Conservation (phyloP, 2,888 invertebrate species). For the Sphecodes monilicornis region DNA sequence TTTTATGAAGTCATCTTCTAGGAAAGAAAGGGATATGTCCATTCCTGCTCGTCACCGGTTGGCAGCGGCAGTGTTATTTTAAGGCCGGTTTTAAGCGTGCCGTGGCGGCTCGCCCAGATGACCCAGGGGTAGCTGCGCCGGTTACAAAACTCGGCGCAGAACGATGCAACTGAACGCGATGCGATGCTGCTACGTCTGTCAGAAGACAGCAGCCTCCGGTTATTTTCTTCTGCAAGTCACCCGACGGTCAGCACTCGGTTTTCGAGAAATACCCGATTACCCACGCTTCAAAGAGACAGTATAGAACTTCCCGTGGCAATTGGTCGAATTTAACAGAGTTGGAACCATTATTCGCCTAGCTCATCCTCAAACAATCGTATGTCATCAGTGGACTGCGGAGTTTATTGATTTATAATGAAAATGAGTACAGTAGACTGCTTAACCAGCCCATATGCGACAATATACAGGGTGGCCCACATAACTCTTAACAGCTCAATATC, state of each 20-base stretch:
- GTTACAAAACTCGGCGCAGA: conserved; percentile 71
- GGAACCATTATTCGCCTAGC: no score
- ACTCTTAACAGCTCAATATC: no score
- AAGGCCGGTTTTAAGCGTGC: conserved; percentile 73
- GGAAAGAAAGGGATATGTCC: conserved; percentile 80
- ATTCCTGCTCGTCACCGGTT: conserved; percentile 70
- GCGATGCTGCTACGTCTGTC: conserved; percentile 27
- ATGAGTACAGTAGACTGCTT: no score
- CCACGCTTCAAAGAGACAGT: background rate
- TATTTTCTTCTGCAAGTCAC: conserved; percentile 76
- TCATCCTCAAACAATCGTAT: no score
- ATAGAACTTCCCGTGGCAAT: background rate
- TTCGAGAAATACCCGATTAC: conserved; percentile 31
- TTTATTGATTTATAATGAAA: no score
- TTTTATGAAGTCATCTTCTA: conserved; percentile 82
- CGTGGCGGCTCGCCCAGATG: conserved; percentile 51
- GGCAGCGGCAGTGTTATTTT: conserved; percentile 79
- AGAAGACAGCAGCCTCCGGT: conserved; percentile 43
- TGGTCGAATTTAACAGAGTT: no score
- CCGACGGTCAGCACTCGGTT: conserved; percentile 32
- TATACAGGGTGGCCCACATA: no score
- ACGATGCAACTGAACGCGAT: conserved; percentile 48
- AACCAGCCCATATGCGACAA: no score
- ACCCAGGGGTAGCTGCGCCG: conserved; percentile 69
- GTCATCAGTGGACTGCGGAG: no score